Percentiles rank a stretch among this genome's conserved stretches.
These are phyloP conservation scores for Whitmania pigra DNA, from an alignment of 1,140 invertebrate species.

Conservation along the genomic window DNA sequence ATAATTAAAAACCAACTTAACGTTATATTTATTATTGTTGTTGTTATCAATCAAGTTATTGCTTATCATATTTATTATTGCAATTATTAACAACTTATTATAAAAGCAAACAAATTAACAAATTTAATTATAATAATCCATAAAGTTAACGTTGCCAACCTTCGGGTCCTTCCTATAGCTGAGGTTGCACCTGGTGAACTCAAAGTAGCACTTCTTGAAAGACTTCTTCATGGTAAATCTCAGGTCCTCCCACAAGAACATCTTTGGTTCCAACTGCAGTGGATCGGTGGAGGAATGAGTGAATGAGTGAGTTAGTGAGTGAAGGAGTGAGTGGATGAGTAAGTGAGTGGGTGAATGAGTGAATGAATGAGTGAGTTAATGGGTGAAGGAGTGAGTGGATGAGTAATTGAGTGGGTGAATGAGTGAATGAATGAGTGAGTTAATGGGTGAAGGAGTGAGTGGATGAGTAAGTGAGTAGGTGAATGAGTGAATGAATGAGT, in stretches of 20 bases:
- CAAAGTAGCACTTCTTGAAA: slow-evolving; percentile 62
- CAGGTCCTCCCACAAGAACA: slow-evolving; percentile 55
- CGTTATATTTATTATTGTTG: too few relatives aligned
- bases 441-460: background rate
- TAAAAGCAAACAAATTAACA: too few relatives aligned
- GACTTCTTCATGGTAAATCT: slow-evolving; percentile 64
- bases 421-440: background rate
- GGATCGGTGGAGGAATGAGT: background rate
- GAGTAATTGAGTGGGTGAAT: background rate
- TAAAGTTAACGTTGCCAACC: slow-evolving; percentile 38
- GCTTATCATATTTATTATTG: too few relatives aligned
- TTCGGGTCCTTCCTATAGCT: slow-evolving; percentile 65
- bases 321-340: background rate
- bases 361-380: background rate
- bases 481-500: background rate
- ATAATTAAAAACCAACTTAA: too few relatives aligned
- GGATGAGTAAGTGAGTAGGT: background rate
- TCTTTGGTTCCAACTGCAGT: slow-evolving; percentile 46
- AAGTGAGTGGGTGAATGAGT: background rate
- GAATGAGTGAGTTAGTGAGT: background rate
- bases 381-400: background rate
- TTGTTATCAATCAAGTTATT: too few relatives aligned
- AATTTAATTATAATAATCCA: too few relatives aligned
- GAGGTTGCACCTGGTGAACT: slow-evolving; percentile 64
- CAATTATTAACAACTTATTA: too few relatives aligned